Evolutionary conservation across 2,113 vertebrate genomes (phyloP), one percentile per base, ranked within the genome.

Genomic region (Rhinopithecus roxellana): DNA sequence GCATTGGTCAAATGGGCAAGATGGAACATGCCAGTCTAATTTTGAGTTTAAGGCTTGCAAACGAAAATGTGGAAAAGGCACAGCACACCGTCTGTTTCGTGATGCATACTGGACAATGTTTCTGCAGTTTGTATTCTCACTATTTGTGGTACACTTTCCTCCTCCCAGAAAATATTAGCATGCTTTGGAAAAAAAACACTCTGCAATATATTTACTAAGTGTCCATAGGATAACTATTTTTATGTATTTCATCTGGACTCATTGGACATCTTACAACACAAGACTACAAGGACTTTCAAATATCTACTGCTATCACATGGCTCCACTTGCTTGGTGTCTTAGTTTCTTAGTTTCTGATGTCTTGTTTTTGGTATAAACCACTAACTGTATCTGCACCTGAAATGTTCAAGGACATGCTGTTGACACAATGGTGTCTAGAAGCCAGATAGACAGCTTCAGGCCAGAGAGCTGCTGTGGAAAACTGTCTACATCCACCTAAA

Each of bases 351-450:
- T 84, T 59, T 57, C 59, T 50, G 25, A 72, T 0, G 43, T 84
- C 55, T 97, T 97, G 92, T 96, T 91, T 97, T 97, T 97, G 96
- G 93, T 32, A 93, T 92, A 95, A 98, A 98, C 98, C 98, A 97
- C 97, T 97, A 97, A 96, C 90, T 98, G 83, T 95, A 94, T 92
- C 88, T 97, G 96, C 97, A 98, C 98, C 99, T 98, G 98, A 98
- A 98, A 98, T 98, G 97, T 99, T 99, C 99, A 99, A 99, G 99
- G 99, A 98, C 99, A 98, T 88, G 94, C 97, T 97, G 97, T 98
- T 98, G 98, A 98, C 98, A 98, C 95, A 97, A 95, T 97, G 97
- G 98, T 97, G 97, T 98, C 98, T 97, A 97, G 97, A 97, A 98
- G 98, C 96, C 98, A 98, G 98, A 98, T 89, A 98, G 98, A 98